These are phyloP conservation scores for Malaclemys terrapin DNA, from an alignment of 2,113 vertebrate species.

Conservation along the genomic window DNA sequence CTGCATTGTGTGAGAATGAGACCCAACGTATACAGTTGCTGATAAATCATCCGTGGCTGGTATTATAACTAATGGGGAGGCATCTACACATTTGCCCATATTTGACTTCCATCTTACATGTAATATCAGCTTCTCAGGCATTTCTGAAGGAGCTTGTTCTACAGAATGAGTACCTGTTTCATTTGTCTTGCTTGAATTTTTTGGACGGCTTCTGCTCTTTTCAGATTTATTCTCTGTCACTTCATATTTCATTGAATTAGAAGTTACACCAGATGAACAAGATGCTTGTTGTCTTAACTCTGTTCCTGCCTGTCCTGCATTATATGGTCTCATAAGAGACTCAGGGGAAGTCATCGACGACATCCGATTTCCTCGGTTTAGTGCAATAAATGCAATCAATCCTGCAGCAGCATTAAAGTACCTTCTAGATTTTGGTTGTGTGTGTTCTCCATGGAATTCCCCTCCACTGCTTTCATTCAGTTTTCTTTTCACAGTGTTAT, in stretches of 20 bases:
- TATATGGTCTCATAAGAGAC: background rate
- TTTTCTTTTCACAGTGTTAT: conserved; percentile 72
- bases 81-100: conserved; percentile 93
- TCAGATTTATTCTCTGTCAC: background rate
- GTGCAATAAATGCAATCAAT: conserved; percentile 54
- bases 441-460: conserved; percentile 25
- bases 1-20: conserved; percentile 92
- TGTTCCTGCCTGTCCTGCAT: background rate
- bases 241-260: background rate
- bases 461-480: background rate
- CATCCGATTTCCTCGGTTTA: conserved; percentile 77
- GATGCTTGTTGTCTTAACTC: background rate
- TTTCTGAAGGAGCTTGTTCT: background rate
- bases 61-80: conserved; percentile 88
- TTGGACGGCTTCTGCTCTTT: background rate
- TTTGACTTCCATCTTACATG: conserved; percentile 89
- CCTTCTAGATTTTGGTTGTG: conserved; percentile 34
- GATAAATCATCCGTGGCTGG: background rate
- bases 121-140: conserved; percentile 62
- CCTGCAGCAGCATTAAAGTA: background rate
- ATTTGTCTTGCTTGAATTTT: background rate
- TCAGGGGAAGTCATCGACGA: conserved; percentile 18
- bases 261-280: background rate
- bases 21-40: conserved; percentile 87
- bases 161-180: background rate